Percentiles rank a stretch among this genome's conserved stretches.
Evolutionary conservation across 2,797 vertebrate species (phyloP).

Genomic region (Neomorphus geoffroyi): DNA sequence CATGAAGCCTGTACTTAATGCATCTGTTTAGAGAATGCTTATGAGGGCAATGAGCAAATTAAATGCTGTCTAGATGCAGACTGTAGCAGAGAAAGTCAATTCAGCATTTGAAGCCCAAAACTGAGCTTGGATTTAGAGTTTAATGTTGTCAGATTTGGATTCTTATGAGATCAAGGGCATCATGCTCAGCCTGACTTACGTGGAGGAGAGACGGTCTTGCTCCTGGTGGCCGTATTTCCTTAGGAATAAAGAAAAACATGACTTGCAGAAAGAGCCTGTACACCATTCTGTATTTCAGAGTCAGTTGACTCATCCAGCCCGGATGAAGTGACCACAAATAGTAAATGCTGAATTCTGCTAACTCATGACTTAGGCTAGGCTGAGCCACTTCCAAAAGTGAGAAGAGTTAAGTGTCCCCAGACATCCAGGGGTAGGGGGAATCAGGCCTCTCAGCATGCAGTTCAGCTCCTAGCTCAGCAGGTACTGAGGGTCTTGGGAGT

Average conservation of each 20-base stretch:
- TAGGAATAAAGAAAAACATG: background rate
- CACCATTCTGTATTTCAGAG: background rate
- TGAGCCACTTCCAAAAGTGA: background rate
- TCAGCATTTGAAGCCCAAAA: background rate
- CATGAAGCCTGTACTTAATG: background rate
- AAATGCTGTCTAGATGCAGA: background rate
- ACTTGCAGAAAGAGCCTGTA: background rate
- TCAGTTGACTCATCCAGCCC: background rate
- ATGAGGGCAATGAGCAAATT: background rate
- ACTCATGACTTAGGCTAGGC: background rate
- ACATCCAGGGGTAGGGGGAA: background rate
- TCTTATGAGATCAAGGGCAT: background rate
- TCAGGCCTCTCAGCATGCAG: background rate
- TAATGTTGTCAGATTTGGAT: background rate
- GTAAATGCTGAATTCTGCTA: background rate
- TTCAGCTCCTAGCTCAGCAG: background rate
- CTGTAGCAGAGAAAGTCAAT: background rate
- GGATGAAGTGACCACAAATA: background rate
- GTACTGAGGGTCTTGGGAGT: background rate
- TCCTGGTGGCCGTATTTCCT: background rate
- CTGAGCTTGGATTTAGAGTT: background rate
- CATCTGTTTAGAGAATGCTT: background rate
- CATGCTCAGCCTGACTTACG: background rate
- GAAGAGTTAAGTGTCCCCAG: background rate
- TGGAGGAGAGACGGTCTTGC: rapidly evolving